Evolutionary conservation across 1,140 invertebrate genomes (phyloP), one percentile per base, ranked within the genome.

Genomic region (Caenorhabditis briggsae): DNA sequence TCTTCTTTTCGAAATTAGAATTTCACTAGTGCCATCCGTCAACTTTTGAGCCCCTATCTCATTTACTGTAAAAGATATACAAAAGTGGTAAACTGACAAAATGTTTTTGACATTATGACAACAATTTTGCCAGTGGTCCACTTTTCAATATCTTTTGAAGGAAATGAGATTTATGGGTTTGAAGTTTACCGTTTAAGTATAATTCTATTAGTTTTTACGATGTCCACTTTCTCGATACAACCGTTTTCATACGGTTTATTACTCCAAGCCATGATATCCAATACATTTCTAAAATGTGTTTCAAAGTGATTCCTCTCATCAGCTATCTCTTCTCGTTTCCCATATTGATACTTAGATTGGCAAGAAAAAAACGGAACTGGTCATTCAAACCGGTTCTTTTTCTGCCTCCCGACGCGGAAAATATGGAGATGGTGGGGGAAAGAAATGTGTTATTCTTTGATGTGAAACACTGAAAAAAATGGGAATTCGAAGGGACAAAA

Each of bases 321-420:
- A n/a, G 16, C 18, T 25, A 20, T 25, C 23, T 33, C 25, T 20
- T 61, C 59, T 25, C 56, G 18, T 18, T 25, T 61, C 11, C n/a
- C 23, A 61, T 33, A 25, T 33, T 25, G 59, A 61, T 61, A 61
- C 11, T 20, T n/a, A n/a, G 23, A 43, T 46, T 43, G 43, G 18
- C 43, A 50, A n/a, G n/a, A n/a, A 78, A 78, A 78, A 78, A 78
- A 78, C 43, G 70, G 70, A 78, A 78, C 70, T 78, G 43, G 43
- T 78, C 70, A 78, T 11, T n/a, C 14, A 50, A 78, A 78, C 70
- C 25, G 70, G 70, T 78, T 53, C 41, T 50, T 41, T 78, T 78
- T 50, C 65, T 43, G 59, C 59, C n/a, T 23, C 46, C 33, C 46
- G 46, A 50, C 7, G 70, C 46, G 46, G 70, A 78, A 78, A 78